Conservation (phyloP, 2,797 vertebrate species). For the Triplophysa yarkandensis region DNA sequence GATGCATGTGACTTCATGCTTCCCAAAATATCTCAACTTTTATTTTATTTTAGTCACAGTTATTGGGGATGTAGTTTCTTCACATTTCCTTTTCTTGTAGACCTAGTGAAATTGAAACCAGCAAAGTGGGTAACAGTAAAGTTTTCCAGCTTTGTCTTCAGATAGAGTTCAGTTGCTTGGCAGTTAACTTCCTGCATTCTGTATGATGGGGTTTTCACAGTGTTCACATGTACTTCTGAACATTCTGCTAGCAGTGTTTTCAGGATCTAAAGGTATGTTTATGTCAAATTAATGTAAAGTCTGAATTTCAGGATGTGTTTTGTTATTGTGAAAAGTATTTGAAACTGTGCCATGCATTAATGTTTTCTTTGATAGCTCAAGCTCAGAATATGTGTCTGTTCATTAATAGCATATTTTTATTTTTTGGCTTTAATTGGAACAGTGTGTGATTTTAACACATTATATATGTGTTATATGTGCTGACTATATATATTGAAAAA, state of each 20-base stretch:
- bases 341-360: neutral
- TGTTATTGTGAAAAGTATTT: neutral
- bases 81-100: neutral
- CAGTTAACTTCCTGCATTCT: neutral
- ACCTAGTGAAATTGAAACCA: neutral
- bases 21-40: neutral
- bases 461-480: too few species aligned
- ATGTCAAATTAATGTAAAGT: neutral
- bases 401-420: too few species aligned
- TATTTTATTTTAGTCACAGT: neutral
- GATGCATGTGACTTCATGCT: neutral
- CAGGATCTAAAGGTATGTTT: constrained; percentile 32
- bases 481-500: too few species aligned
- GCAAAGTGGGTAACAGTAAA: neutral
- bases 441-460: too few species aligned
- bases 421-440: too few species aligned
- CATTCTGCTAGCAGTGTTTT: constrained; percentile 3
- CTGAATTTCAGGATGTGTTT: neutral
- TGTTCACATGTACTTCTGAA: neutral
- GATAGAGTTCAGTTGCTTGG: neutral
- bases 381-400: too few species aligned
- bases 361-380: neutral
- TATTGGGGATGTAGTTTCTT: neutral
- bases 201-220: constrained; percentile 17
- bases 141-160: neutral